phyloP scores from a whole-genome alignment of 1,140 invertebrate genomes.

The Archivesica marissinica region DNA sequence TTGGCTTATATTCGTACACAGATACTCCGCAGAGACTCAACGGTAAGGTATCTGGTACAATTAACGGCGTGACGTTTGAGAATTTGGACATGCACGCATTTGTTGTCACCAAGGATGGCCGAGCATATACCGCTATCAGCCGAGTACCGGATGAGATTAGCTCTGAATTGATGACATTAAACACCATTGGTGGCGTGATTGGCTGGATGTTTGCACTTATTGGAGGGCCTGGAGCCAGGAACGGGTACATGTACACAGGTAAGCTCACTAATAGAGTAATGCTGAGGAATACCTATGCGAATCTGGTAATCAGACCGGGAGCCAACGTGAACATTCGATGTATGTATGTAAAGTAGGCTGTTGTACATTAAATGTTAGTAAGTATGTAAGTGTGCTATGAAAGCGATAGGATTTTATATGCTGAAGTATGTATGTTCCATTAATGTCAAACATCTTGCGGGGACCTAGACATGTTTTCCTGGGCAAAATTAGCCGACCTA shows the following conservation, averaged over 20 bases:
- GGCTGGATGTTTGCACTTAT: conserved; percentile 97
- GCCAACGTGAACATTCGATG: too few species aligned
- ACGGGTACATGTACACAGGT: conserved; percentile 94
- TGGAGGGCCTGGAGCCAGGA: conserved; percentile 87
- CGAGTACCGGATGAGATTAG: conserved; percentile 90
- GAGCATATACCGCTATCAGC: conserved; percentile 95
- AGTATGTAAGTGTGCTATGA: too few species aligned
- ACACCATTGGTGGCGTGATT: conserved; percentile 91
- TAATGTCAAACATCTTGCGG: too few species aligned
- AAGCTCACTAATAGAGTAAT: conserved; percentile 56
- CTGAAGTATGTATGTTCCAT: too few species aligned
- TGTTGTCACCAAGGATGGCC: conserved; percentile 93
- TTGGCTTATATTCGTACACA: too few species aligned
- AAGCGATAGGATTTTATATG: too few species aligned
- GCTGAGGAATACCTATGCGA: too few species aligned
- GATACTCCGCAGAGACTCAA: conserved; percentile 92
- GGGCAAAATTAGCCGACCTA: too few species aligned
- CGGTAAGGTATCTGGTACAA: conserved; percentile 91
- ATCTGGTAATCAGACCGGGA: too few species aligned
- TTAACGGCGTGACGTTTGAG: conserved; percentile 91
- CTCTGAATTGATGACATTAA: conserved; percentile 91
- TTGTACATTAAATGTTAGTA: too few species aligned
- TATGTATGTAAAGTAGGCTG: too few species aligned
- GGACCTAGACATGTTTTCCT: too few species aligned
- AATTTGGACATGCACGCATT: conserved; percentile 96